Base-by-base conservation (phyloP, 1,140 invertebrate genomes). In the Lutraria rhynchaena region DNA sequence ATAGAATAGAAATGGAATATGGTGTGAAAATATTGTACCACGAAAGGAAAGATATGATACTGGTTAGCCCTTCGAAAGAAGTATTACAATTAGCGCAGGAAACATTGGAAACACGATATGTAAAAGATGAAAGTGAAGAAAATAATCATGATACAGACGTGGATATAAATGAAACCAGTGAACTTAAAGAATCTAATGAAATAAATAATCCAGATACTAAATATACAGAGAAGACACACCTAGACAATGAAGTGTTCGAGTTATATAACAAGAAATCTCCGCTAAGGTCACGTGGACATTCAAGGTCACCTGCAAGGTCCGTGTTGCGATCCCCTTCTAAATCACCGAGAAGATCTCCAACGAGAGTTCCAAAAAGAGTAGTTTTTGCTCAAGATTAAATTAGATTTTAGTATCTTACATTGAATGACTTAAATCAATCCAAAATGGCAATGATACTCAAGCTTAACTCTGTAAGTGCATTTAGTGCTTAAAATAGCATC, bases 1-100 rank as follows among this genome's bases (percentile, higher is more conserved):
- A 55, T 9, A 69, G 33, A 29, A 80, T 80, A n/a, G 63, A 70
- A 49, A 53, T 60, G 33, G 76, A 80, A 60, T 80, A 80, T 29
- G 76, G 63, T 0, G 76, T 80, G 7, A 37, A 67, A 22, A 69
- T 55, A 2, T 19, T 80, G 13, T 80, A 70, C n/a, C 63, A 80
- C 11, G 24, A 31, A 9, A 70, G 70, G 4, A 69, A 80, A 24
- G 58, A 77, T 13, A 51, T 80, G 46, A 37, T 70, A n/a, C 35
- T 80, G 22, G 60, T 80, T 17, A 80, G 76, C 37, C 63, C 76
- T 0, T 44, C 63, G 1, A 15, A n/a, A 37, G 76, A 80, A 70
- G 76, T 80, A 29, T 55, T 80, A 1, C 61, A 80, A 37, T 35
- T 80, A 13, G 65, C 61, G 19, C 63, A 80, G 1, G 76, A 80